These are phyloP conservation scores for Elachura formosa DNA, from an alignment of 2,113 vertebrate species.

Conservation along the genomic window DNA sequence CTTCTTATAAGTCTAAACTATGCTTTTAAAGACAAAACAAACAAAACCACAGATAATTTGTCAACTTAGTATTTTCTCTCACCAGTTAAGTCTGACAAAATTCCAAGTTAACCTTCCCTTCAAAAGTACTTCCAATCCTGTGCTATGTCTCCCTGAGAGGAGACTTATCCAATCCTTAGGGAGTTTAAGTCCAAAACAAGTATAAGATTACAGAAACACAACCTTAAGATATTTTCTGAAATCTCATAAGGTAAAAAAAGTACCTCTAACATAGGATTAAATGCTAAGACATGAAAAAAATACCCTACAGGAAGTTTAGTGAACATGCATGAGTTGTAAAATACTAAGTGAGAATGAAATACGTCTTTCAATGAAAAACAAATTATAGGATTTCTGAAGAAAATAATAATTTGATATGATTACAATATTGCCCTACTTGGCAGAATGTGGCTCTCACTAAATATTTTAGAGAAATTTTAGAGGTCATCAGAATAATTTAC, in stretches of 20 bases:
- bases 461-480: neutral
- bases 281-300: neutral
- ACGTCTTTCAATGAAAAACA: neutral
- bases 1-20: neutral
- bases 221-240: neutral
- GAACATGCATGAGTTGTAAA: neutral
- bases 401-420: neutral
- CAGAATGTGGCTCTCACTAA: neutral
- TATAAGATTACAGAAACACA: neutral
- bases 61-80: neutral
- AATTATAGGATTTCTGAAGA: neutral
- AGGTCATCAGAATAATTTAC: neutral
- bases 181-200: neutral
- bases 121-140: neutral
- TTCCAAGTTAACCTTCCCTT: neutral
- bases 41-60: neutral
- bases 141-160: neutral
- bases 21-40: neutral
- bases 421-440: neutral
- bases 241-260: neutral
- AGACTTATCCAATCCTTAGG: neutral
- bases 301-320: neutral
- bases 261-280: neutral
- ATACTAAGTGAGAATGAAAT: neutral
- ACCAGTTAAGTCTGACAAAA: neutral